Percentiles rank a stretch among this genome's conserved stretches.
Evolutionary conservation across 2,888 invertebrate genomes (phyloP).

Genomic region (Hesperia comma): DNA sequence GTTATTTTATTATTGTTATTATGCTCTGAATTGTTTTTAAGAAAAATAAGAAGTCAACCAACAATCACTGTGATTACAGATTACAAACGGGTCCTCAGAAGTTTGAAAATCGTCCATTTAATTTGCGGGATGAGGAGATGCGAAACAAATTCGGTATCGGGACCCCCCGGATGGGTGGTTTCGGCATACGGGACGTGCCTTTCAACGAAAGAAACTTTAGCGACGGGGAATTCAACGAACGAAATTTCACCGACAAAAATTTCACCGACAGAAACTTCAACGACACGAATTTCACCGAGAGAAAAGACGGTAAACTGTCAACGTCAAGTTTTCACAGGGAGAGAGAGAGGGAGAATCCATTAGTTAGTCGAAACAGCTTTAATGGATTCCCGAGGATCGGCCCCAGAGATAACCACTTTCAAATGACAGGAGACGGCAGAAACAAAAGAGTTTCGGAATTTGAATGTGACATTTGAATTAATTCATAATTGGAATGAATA

Average conservation of each 20-base stretch:
- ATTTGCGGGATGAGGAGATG: slow-evolving; percentile 73
- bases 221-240: slow-evolving; percentile 74
- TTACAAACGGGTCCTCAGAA: slow-evolving; percentile 65
- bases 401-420: slow-evolving; percentile 72
- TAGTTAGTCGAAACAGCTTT: slow-evolving; percentile 80
- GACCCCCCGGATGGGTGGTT: slow-evolving; percentile 78
- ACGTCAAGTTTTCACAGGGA: slow-evolving; percentile 77
- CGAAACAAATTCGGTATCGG: slow-evolving; percentile 76
- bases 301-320: slow-evolving; percentile 76
- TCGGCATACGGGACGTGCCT: slow-evolving; percentile 76
- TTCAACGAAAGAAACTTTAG: slow-evolving; percentile 74
- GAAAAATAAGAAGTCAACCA: too few species aligned
- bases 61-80: slow-evolving; percentile 54
- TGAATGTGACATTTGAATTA: slow-evolving; percentile 83
- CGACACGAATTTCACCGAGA: slow-evolving; percentile 61
- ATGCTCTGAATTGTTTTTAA: too few species aligned
- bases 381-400: slow-evolving; percentile 77
- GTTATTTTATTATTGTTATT: too few species aligned
- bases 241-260: slow-evolving; percentile 66
- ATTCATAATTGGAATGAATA: slow-evolving; percentile 4
- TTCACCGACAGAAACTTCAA: slow-evolving; percentile 62
- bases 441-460: slow-evolving; percentile 85
- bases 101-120: slow-evolving; percentile 75
- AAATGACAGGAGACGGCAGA: slow-evolving; percentile 75
- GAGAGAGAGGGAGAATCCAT: slow-evolving; percentile 73